Base-by-base conservation (phyloP, 1,140 invertebrate species). In the Melipona quadrifasciata region DNA sequence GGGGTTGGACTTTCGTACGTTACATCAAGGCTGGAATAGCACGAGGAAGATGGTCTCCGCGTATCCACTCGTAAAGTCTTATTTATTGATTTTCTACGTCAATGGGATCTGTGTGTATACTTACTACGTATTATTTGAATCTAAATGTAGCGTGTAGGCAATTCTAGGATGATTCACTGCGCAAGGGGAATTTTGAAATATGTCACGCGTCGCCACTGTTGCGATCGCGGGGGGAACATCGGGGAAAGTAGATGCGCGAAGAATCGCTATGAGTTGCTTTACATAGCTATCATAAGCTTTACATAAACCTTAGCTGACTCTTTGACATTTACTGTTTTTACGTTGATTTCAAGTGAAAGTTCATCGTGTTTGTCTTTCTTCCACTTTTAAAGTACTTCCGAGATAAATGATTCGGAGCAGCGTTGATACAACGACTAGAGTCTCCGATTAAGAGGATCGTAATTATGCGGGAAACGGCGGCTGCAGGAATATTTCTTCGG, bases 71-170 rank as follows among this genome's bases (percentile, higher is more conserved):
- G 74, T 67, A 64, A 85, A 82, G 84, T 82, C 79, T 77, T 80
- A 65, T 82, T 75, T 79, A 87, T 87, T 53, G 84, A 87, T 86
- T 87, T 83, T 78, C 34, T 79, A 80, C 82, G 58, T 71, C 78
- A 71, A 87, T 84, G 67, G 70, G 75, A 78, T 85, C 47, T 47
- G 51, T 53, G 70, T n/a, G n/a, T 76, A 31, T 21, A 53, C 57
- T 73, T 27, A 10, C 47, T 27, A 10, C 47, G n/a, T 27, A 58
- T 14, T 47, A 67, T 82, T 71, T 21, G 31, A 51, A 67, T 47
- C 58, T 72, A 58, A 80, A 72, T 80, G 24, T 39, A 70, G 24
- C n/a, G 53, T 80, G 24, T 34, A 61, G n/a, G 55, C 34, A 53
- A 47, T n/a, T 58, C 31, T 61, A 27, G 16, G 58, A 19, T 71